Evolutionary conservation across 2,888 invertebrate species (phyloP), one percentile per base, ranked within the genome.

Genomic region (Lucinisca nassula): DNA sequence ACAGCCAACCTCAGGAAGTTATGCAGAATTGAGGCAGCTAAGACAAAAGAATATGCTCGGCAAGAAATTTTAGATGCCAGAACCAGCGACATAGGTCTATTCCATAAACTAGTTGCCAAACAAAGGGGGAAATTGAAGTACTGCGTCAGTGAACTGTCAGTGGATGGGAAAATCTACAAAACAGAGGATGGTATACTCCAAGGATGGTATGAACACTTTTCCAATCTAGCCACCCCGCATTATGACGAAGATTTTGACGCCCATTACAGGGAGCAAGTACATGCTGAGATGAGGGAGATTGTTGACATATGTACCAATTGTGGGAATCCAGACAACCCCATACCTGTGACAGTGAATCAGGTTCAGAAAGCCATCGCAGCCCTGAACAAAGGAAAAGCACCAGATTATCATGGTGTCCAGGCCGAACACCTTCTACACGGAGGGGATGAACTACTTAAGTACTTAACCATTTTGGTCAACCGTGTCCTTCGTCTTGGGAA

Each of bases 191-290:
- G 24, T 27, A 76, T 76, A 10, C 45, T 51, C 17, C 1, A 3
- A 45, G 76, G 76, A 4, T 76, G 76, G 76, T 51, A 24, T 27
- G 17, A 35, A 32, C 76, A 76, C n/a, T 76, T 76, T 51, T 3
- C 10, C 6, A 14, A 76, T 8, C 30, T 76, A 27, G 40, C 76
- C n/a, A 49, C 76, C 12, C 76, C 76, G 8, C n/a, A 17, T 17
- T 2, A 76, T 3, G 37, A 76, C 3, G 6, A 14, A 10, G 2
- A 24, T 27, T 76, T 73, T 73, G 73, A 73, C 21, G 4, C 38
- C 8, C 37, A 37, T 38, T 73, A 73, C 27, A 73, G 27, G n/a
- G n/a, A n/a, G n/a, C n/a, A 37, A 37, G 45, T 37, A n/a, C 73
- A 37, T 12, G 12, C 30, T 40, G 73, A 40, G n/a, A 37, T 40